Conservation (phyloP, 2,113 vertebrate genomes). For the Alectura lathami region DNA sequence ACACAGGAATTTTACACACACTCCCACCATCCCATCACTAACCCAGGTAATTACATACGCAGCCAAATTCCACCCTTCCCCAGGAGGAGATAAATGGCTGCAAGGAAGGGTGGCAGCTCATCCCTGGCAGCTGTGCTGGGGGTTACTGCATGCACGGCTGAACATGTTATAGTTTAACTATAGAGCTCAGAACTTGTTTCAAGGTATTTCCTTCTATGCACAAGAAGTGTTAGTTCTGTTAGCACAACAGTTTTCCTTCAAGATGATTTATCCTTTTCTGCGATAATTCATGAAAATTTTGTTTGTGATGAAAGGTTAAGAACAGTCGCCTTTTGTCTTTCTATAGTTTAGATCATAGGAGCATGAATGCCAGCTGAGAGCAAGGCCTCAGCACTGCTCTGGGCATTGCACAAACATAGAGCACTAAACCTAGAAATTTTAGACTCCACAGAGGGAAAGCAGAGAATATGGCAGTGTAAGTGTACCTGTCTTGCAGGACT, state of each 20-base stretch:
- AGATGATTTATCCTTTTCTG: not conserved
- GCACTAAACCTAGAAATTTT: not conserved
- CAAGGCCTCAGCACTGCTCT: not conserved
- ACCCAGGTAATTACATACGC: slow-evolving; percentile 21
- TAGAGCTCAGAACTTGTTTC: not conserved
- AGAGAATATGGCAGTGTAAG: not conserved
- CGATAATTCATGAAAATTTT: not conserved
- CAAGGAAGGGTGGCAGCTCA: slow-evolving; percentile 1
- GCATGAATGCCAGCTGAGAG: not conserved
- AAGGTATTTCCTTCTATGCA: not conserved
- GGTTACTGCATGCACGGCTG: not conserved
- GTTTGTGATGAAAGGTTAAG: not conserved
- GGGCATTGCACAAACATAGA: not conserved
- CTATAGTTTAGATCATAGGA: not conserved
- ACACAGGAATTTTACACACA: not conserved
- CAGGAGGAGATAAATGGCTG: not conserved
- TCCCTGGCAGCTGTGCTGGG: not conserved
- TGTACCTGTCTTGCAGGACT: not conserved
- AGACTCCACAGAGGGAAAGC: not conserved
- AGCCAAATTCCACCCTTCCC: not conserved
- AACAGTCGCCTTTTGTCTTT: not conserved
- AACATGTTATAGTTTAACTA: not conserved
- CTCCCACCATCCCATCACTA: not conserved
- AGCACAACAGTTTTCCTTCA: not conserved
- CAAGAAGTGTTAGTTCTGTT: not conserved